These are phyloP conservation scores for Eurois occulta DNA, from an alignment of 2,888 invertebrate genomes.

Conservation along the genomic window DNA sequence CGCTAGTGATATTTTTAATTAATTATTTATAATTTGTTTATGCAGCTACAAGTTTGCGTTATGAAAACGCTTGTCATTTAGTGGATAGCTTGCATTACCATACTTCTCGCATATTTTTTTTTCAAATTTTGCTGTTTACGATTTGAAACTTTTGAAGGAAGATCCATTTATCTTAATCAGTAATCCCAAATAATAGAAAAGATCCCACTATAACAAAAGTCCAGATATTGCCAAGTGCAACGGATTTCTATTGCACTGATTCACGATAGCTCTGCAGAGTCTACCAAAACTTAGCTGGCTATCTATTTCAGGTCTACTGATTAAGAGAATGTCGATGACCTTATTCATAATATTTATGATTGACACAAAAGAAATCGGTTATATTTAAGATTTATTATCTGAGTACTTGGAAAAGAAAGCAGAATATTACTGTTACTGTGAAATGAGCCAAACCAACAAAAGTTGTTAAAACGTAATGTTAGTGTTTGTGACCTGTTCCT, in stretches of 20 bases:
- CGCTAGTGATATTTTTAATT: conserved; percentile 39
- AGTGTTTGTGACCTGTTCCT: not conserved
- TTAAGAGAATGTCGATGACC: not conserved
- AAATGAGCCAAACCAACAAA: conserved; percentile 11
- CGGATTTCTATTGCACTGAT: not conserved
- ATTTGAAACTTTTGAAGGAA: conserved; percentile 1
- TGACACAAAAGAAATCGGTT: not conserved
- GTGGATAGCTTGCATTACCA: not conserved
- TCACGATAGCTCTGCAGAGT: not conserved
- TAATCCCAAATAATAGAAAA: not conserved
- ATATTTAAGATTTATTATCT: not conserved
- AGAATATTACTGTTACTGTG: not conserved
- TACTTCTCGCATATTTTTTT: conserved; percentile 1
- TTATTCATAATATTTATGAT: not conserved
- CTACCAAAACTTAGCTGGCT: not conserved
- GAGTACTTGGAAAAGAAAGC: not conserved
- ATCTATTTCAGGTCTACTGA: not conserved
- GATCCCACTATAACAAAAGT: not conserved
- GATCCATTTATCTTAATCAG: not conserved
- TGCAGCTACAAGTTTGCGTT: conserved; percentile 48
- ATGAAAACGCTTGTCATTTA: conserved; percentile 19
- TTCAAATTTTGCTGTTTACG: not conserved
- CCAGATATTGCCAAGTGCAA: not conserved
- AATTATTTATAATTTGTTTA: conserved; percentile 27
- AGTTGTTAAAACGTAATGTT: not conserved